Base-by-base conservation (phyloP, 2,888 invertebrate species). In the Pheosia tremula region DNA sequence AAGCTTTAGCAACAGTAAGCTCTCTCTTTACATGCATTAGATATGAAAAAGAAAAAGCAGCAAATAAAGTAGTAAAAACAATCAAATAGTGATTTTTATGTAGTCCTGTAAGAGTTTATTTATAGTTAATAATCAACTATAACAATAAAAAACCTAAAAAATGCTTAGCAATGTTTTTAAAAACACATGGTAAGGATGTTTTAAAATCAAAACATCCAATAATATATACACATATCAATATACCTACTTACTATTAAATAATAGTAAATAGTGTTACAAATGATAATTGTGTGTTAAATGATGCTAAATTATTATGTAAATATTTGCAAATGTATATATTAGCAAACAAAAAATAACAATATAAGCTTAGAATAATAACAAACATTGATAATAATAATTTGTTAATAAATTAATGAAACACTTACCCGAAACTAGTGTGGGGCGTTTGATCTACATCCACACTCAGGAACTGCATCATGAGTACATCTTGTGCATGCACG, bases 301-400 rank as follows among this genome's bases (percentile, higher is more conserved):
- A 61, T 62, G 67, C 58, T 63, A 65, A 63, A 71, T 64, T 69
- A 67, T 67, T 61, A 59, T 61, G 67, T 69, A 64, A 75, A 73
- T 61, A 74, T 62, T 56, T 66, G 56, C 64, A 43, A 62, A 67
- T 67, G 58, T 64, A 69, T 68, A 64, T 62, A 58, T 53, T 10
- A 8, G 37, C 11, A 24, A 49, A 4, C 13, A 13, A 5, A 50
- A 50, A 50, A 5, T 50, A 50, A 13, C 50, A 50, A 7, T 50
- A 3, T 53, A 53, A 37, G 53, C 36, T 53, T 10, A 37, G 5
- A 53, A 10, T 59, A 67, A 71, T 63, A 67, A 71, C 60, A 68
- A 68, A 71, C 57, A 60, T 11, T 61, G 45, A 8, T 52, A 53
- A 13, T 53, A 24, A 53, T 36, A 50, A 24, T 5, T 5, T 13